These are phyloP conservation scores for Paracanthobrama guichenoti DNA, from an alignment of 2,113 vertebrate species.

Conservation along the genomic window DNA sequence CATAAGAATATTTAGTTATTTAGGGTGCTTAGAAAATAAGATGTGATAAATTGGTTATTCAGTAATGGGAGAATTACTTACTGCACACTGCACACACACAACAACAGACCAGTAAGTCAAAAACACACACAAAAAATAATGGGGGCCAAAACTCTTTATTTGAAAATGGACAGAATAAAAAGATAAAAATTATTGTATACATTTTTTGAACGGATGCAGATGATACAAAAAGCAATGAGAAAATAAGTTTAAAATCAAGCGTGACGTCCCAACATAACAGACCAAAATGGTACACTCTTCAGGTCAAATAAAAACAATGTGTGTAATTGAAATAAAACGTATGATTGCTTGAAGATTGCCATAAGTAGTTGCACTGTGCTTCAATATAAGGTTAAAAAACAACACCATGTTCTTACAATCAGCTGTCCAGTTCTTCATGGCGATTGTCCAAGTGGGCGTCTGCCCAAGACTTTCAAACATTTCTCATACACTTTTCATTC, in stretches of 20 bases:
- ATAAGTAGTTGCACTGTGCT: background rate
- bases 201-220: slow-evolving; percentile 29
- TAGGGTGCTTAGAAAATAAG: background rate
- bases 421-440: slow-evolving; percentile 38
- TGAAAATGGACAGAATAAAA: slow-evolving; percentile 45
- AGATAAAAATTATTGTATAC: slow-evolving; percentile 52
- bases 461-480: background rate
- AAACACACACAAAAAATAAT: background rate
- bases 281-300: slow-evolving; percentile 30
- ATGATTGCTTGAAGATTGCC: slow-evolving; percentile 11
- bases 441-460: background rate
- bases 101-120: background rate
- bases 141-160: slow-evolving; percentile 67
- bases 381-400: background rate
- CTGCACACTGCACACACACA: background rate
- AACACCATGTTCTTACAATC: background rate
- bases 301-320: slow-evolving; percentile 3
- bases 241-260: background rate
- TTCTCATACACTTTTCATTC: slow-evolving; percentile 58
- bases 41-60: background rate
- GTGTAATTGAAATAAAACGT: background rate
- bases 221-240: slow-evolving; percentile 28
- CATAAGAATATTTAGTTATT: background rate
- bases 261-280: background rate
- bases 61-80: background rate